phyloP scores from a whole-genome alignment of 2,113 vertebrate genomes.

The Sinosuthora webbiana region DNA sequence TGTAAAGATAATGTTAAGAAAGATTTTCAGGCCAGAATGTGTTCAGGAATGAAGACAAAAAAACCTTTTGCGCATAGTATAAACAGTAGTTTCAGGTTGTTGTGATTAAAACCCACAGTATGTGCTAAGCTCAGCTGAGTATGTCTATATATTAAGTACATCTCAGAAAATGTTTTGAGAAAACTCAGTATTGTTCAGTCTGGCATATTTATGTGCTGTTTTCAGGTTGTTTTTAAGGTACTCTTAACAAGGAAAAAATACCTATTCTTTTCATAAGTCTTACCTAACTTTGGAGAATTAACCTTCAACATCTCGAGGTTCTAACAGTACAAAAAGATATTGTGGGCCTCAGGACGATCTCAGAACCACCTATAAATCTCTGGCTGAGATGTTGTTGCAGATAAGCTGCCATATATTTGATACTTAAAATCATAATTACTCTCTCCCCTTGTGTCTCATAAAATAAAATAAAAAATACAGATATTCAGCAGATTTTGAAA shows the following conservation, averaged over 20 bases:
- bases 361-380: neutral
- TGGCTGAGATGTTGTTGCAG: neutral
- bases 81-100: neutral
- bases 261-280: accelerated
- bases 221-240: neutral
- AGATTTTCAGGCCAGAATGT: neutral
- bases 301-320: neutral
- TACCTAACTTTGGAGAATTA: neutral
- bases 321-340: neutral
- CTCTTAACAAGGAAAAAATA: neutral
- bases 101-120: neutral
- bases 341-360: neutral
- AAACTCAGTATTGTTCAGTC: neutral
- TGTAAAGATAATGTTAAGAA: neutral
- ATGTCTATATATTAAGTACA: neutral
- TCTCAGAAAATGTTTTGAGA: neutral
- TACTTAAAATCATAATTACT: neutral
- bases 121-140: neutral
- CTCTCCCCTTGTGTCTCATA: neutral
- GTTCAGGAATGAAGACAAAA: neutral
- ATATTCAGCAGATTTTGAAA: neutral
- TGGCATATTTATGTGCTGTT: neutral
- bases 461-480: neutral
- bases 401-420: neutral
- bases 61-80: neutral